phyloP scores from a whole-genome alignment of 2,797 vertebrate genomes.

The Enoplosus armatus region DNA sequence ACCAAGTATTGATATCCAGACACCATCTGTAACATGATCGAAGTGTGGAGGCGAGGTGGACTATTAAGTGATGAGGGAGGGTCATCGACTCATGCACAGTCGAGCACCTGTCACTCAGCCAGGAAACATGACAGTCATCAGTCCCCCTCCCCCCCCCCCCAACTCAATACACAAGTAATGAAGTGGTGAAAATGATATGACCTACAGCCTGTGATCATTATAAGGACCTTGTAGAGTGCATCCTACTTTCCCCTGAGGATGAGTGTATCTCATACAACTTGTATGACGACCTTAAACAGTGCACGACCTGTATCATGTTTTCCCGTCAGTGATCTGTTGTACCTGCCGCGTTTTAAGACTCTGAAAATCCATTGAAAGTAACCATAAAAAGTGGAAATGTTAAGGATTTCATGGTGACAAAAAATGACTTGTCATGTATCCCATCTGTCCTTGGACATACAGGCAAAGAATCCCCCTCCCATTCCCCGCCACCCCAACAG shows the following conservation, averaged over 20 bases:
- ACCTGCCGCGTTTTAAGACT: slow-evolving; percentile 7
- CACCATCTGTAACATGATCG: slow-evolving; percentile 71
- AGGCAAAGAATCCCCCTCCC: neutral
- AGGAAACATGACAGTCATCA: slow-evolving; percentile 1
- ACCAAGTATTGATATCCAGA: slow-evolving; percentile 69
- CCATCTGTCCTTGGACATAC: slow-evolving; percentile 26
- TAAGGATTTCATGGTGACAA: neutral
- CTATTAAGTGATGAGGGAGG: slow-evolving; percentile 54
- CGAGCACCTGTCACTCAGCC: slow-evolving; percentile 56
- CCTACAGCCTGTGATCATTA: no score
- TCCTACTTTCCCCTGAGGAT: no score
- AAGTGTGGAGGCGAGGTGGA: slow-evolving; percentile 52
- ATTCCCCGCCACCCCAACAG: slow-evolving; percentile 21
- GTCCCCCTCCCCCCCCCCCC: neutral
- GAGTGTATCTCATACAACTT: no score
- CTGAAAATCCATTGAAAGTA: neutral
- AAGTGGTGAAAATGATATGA: slow-evolving; percentile 10
- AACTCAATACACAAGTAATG: neutral
- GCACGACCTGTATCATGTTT: neutral
- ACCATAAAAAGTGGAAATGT: neutral
- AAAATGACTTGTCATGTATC: slow-evolving; percentile 1
- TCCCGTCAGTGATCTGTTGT: neutral
- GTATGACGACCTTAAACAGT: no score
- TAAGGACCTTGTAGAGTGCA: no score
- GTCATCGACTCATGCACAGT: slow-evolving; percentile 38